Evolutionary conservation across 2,113 vertebrate species (phyloP), one percentile per base, ranked within the genome.

Genomic region (Erythrolamprus reginae): DNA sequence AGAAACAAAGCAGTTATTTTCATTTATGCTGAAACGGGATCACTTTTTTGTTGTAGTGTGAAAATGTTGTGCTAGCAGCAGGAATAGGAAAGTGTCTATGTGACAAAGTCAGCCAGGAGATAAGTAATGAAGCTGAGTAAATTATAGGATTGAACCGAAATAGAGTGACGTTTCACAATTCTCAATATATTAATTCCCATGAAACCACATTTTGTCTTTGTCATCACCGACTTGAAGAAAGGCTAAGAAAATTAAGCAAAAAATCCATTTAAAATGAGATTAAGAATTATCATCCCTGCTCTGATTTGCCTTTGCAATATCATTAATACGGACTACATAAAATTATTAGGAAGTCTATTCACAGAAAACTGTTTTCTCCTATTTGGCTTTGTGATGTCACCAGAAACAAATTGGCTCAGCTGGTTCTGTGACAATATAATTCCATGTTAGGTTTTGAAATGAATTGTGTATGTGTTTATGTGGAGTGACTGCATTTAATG

Each of bases 11-110:
- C 92, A 92, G 48, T 87, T 91, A 93, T 89, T 88, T 77, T 96
- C 91, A 89, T 90, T 95, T 55, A 42, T 55, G 52, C 21, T 23
- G 12, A 42, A 86, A 86, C 42, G 10, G 21, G 13, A 13, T 42
- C 23, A 13, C 21, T 56, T 86, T 48, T 65, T 61, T 65, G 56
- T 33, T 88, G 70, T 93, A 55, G 1, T 0, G 28, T 88, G 88
- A 96, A 96, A 86, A 91, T 90, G 70, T 91, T 86, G 95, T 96
- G 95, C 92, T 58, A 95, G 86, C 82, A 56, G 85, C 47, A 89
- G 26, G 0, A 90, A 90, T 88, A 88, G 50, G 12, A 23, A 42
- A 15, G 10, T 51, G 12, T 21, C n/a, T 84, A 6, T 87, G 86
- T 92, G 28, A 3, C 92, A 95, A 96, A 95, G 88, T 90, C 86